Evolutionary conservation across 2,888 invertebrate species (phyloP), one percentile per base, ranked within the genome.

Genomic region (Coleophora flavipennella): DNA sequence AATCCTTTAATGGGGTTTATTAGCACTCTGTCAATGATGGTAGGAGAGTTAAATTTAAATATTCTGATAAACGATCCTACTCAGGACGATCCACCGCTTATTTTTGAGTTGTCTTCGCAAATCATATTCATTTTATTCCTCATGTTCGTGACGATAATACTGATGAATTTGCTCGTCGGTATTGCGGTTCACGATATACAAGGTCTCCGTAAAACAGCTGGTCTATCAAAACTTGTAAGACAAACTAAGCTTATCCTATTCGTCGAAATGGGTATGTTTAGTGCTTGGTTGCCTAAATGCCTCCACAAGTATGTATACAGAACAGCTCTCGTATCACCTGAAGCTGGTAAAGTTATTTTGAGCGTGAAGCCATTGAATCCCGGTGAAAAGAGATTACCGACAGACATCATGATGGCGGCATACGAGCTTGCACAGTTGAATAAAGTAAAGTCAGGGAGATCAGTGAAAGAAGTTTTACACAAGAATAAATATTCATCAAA

Each of bases 111-210:
- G 9, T 93, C 92, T 41, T 91, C 93, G 0, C 93, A 94, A 71
- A 87, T 93, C 3, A 92, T 92, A 10, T 94, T 92, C 57, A 91
- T 93, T 13, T 70, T 93, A 1, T 94, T 94, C 48, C 80, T 94
- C 2, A 85, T 94, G 57, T 93, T 94, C 64, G 94, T 94, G 0
- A 94, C 94, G 0, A 92, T 94, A 10, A 92, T 94, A 36, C 69
- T 94, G 33, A 94, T 94, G 94, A 94, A 94, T 74, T 76, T 94
- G 2, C 81, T 94, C 0, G 93, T 94, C 4, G 94, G 94, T 72
- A 94, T 94, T 41, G 94, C 94, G 0, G 94, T 94, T 0, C 93
- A 94, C 46, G 94, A 94, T 62, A 94, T 94, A 45, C 94, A 94
- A 67, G 94, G 94, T 0, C 73, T 94, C 0, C 90, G 93, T 44